Evolutionary conservation across 2,888 invertebrate genomes (phyloP).

Genomic region (Apodemia duryi): DNA sequence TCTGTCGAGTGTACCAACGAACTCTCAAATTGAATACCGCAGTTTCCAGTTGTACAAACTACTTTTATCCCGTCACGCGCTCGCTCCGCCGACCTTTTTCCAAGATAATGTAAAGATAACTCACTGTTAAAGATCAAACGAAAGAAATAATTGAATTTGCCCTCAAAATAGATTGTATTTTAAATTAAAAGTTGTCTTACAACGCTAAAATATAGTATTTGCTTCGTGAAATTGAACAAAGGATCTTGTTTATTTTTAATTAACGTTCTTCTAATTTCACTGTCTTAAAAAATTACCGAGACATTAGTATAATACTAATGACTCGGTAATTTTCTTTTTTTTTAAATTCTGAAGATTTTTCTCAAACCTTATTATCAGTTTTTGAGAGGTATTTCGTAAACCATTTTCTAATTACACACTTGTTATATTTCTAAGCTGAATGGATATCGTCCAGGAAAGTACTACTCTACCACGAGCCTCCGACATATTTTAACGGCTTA

Average conservation of each 20-base stretch:
- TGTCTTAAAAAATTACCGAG: not conserved
- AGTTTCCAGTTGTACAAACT: constrained; percentile 1
- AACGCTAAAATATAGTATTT: not conserved
- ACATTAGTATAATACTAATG: not conserved
- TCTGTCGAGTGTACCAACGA: not conserved
- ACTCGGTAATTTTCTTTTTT: too few relatives aligned
- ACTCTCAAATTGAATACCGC: constrained; percentile 11
- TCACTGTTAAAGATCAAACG: not conserved
- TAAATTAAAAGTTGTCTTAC: constrained; percentile 10
- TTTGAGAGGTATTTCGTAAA: too few relatives aligned
- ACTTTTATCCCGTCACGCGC: not conserved
- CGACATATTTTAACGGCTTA: too few relatives aligned
- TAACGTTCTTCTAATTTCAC: not conserved
- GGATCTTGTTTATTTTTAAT: not conserved
- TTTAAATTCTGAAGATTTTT: too few relatives aligned
- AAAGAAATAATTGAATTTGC: not conserved
- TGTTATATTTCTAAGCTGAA: too few relatives aligned
- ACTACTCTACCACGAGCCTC: too few relatives aligned
- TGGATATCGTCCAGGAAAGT: too few relatives aligned
- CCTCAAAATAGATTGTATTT: not conserved
- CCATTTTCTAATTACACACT: too few relatives aligned
- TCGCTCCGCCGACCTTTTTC: not conserved
- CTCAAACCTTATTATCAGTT: too few relatives aligned
- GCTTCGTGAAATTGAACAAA: not conserved
- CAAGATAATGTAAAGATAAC: constrained; percentile 12